A percentile compares a stretch with the other conserved stretches of the same genome.
Evolutionary conservation across 2,113 vertebrate genomes (phyloP).

Genomic region (Sporophila hypoxantha): DNA sequence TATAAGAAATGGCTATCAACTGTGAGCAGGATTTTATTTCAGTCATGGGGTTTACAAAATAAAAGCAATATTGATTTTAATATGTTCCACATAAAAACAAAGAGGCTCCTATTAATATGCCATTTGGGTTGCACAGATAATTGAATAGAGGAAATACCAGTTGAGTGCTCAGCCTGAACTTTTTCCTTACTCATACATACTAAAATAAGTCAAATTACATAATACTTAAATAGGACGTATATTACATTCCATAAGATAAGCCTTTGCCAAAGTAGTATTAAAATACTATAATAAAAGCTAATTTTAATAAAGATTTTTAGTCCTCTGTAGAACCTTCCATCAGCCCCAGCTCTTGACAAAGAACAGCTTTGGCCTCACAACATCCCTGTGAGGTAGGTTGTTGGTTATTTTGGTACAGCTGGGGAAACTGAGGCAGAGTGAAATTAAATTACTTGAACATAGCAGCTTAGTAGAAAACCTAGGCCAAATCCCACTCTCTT

Average conservation of each 20-base stretch:
- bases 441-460: not conserved
- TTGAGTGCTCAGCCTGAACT: not conserved
- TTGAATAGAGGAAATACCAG: not conserved
- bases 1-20: not conserved
- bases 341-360: conserved; percentile 9
- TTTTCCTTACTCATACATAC: not conserved
- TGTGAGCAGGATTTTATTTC: conserved; percentile 31
- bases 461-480: not conserved
- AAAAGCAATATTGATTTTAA: not conserved
- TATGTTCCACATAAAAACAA: not conserved
- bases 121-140: conserved; percentile 17
- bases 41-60: conserved; percentile 20
- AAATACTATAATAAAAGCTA: conserved; percentile 20
- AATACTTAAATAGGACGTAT: not conserved
- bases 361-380: conserved; percentile 33
- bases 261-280: not conserved
- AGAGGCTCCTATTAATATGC: not conserved
- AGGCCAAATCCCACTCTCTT: not conserved
- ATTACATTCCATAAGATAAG: not conserved
- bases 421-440: not conserved
- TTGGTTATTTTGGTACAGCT: not conserved
- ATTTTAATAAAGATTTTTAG: not conserved
- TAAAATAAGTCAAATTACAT: not conserved
- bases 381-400: conserved; percentile 36
- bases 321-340: not conserved